Evolutionary conservation across 2,797 vertebrate species (phyloP).

Genomic region (Poecilia velifera): DNA sequence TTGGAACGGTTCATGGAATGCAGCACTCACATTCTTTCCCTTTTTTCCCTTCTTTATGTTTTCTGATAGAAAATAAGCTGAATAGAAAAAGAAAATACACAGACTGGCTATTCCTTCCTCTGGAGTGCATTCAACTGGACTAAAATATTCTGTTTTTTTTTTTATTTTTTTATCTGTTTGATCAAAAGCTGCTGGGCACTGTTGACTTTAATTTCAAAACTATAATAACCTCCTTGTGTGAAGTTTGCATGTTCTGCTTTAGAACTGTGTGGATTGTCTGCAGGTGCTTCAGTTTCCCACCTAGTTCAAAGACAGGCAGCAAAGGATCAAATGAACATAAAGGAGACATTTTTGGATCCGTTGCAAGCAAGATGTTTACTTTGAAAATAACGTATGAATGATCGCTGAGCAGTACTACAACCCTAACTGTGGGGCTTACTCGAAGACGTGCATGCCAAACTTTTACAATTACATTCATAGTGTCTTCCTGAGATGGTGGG

Average conservation of each 20-base stretch:
- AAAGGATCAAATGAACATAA: not conserved
- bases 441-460: not conserved
- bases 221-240: not conserved
- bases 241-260: not conserved
- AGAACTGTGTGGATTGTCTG: not conserved
- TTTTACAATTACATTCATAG: not conserved
- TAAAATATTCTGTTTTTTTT: not conserved
- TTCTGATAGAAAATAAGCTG: conserved; percentile 28
- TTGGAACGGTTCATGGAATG: conserved; percentile 55
- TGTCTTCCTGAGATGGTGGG: not conserved
- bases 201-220: conserved; percentile 1
- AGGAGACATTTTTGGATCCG: not conserved
- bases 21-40: conserved; percentile 47
- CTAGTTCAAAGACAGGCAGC: not conserved
- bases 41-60: conserved; percentile 51
- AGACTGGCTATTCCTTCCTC: not conserved
- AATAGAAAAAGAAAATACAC: not conserved
- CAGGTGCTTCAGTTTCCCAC: not conserved
- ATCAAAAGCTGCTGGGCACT: not conserved
- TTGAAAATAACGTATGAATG: not conserved
- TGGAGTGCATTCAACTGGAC: conserved; percentile 16
- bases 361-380: not conserved
- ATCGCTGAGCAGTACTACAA: not conserved
- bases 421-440: not conserved
- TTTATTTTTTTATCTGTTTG: not conserved